These are phyloP conservation scores for Pelodytes ibericus DNA, from an alignment of 2,797 vertebrate genomes.

Conservation along the genomic window DNA sequence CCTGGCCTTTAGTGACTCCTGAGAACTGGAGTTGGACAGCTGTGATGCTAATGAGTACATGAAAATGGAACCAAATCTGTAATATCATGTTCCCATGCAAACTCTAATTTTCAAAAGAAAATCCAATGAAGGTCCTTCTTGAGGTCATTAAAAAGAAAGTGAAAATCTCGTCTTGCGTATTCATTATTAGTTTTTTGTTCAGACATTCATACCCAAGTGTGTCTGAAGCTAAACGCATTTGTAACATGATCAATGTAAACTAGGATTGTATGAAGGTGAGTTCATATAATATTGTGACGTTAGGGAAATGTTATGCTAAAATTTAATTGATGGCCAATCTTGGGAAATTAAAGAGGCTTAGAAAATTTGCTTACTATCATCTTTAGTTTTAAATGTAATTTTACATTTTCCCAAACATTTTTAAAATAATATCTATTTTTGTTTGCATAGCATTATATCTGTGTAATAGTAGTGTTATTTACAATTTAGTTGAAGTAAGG, in stretches of 20 bases:
- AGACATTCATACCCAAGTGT: conserved; percentile 20
- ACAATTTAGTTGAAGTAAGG: too few species aligned
- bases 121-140: conserved; percentile 29
- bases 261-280: too few species aligned
- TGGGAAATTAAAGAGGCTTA: too few species aligned
- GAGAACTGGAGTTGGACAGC: conserved; percentile 2
- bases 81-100: conserved; percentile 30
- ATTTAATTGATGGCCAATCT: too few species aligned
- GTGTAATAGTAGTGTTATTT: too few species aligned
- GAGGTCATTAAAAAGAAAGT: conserved; percentile 33
- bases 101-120: conserved; percentile 6
- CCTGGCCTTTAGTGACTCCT: conserved; percentile 9
- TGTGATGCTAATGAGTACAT: conserved; percentile 9
- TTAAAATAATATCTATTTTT: too few species aligned
- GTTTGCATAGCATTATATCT: too few species aligned
- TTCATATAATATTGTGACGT: too few species aligned
- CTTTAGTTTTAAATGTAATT: too few species aligned
- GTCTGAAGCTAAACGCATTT: conserved; percentile 30
- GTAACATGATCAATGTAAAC: conserved; percentile 34
- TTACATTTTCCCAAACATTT: too few species aligned
- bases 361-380: too few species aligned
- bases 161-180: conserved; percentile 20
- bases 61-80: conserved; percentile 23
- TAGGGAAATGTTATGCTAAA: too few species aligned
- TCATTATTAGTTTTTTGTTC: conserved; percentile 9